phyloP scores from a whole-genome alignment of 2,113 vertebrate species.

The Neodon shergylaensis region DNA sequence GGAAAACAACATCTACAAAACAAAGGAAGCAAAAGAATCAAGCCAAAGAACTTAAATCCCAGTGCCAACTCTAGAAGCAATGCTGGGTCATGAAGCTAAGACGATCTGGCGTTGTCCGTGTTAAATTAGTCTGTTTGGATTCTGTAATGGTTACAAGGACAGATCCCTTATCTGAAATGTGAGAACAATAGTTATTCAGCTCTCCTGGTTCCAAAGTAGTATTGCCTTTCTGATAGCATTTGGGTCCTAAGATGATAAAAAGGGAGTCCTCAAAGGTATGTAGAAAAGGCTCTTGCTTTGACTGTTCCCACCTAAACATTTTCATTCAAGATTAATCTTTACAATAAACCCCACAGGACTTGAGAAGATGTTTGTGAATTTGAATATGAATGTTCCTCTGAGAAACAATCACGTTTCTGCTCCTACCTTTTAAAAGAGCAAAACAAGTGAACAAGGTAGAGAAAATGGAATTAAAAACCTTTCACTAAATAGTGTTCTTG shows the following conservation, averaged over 20 bases:
- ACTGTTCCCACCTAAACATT: constrained; percentile 22
- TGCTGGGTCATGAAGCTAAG: constrained; percentile 11
- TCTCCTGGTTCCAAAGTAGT: not conserved
- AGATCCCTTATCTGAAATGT: constrained; percentile 26
- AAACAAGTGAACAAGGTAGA: constrained; percentile 27
- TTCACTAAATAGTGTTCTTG: constrained; percentile 12
- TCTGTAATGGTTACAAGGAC: constrained; percentile 57
- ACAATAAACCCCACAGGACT: constrained; percentile 40
- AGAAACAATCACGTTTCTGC: constrained; percentile 52
- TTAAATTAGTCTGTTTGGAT: constrained; percentile 34
- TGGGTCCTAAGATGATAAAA: constrained; percentile 33
- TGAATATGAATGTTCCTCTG: constrained; percentile 36
- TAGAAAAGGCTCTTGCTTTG: constrained; percentile 15
- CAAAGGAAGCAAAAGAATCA: constrained; percentile 52
- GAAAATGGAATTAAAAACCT: constrained; percentile 48
- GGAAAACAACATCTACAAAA: constrained; percentile 64
- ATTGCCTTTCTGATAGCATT: constrained; percentile 37
- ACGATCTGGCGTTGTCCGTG: constrained; percentile 25
- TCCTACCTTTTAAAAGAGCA: constrained; percentile 31
- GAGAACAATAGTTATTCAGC: constrained; percentile 21
- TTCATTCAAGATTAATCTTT: constrained; percentile 39
- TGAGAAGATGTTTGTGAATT: constrained; percentile 47
- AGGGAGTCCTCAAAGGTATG: not conserved
- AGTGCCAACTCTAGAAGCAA: constrained; percentile 48
- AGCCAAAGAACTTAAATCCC: constrained; percentile 51